These are phyloP conservation scores for Drosophila austrosaltans DNA, from an alignment of 2,888 invertebrate genomes.

Conservation along the genomic window DNA sequence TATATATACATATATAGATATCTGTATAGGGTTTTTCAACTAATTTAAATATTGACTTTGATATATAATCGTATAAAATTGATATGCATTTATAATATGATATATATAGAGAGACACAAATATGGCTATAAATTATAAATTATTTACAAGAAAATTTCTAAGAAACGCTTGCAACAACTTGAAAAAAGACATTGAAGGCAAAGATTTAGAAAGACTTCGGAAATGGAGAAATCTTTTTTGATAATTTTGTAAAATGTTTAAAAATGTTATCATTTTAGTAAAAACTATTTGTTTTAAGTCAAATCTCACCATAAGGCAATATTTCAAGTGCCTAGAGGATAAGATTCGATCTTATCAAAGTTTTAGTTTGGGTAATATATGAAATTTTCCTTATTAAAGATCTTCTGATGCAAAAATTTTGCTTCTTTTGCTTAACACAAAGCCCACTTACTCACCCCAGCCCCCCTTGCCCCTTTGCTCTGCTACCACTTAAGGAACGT, in stretches of 20 bases:
- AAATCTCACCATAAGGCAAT: too few species aligned
- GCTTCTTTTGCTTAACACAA: not conserved
- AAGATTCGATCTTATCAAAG: too few species aligned
- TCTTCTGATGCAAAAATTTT: not conserved
- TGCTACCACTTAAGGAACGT: not conserved
- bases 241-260: too few species aligned
- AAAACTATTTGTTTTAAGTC: too few species aligned
- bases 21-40: not conserved
- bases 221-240: too few species aligned
- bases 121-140: not conserved
- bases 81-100: not conserved
- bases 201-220: too few species aligned
- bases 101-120: not conserved
- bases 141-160: not conserved
- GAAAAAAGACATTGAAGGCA: too few species aligned
- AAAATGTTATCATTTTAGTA: too few species aligned
- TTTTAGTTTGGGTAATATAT: too few species aligned
- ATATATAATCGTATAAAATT: constrained; percentile 3
- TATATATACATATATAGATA: not conserved
- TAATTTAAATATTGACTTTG: constrained; percentile 11
- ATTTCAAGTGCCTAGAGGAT: too few species aligned
- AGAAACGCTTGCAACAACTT: not conserved
- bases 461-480: not conserved
- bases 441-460: not conserved
- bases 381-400: not conserved